A percentile compares a stretch with the other conserved stretches of the same genome.
phyloP scores from a whole-genome alignment of 2,113 vertebrate species.

The Proterorhinus semilunaris region DNA sequence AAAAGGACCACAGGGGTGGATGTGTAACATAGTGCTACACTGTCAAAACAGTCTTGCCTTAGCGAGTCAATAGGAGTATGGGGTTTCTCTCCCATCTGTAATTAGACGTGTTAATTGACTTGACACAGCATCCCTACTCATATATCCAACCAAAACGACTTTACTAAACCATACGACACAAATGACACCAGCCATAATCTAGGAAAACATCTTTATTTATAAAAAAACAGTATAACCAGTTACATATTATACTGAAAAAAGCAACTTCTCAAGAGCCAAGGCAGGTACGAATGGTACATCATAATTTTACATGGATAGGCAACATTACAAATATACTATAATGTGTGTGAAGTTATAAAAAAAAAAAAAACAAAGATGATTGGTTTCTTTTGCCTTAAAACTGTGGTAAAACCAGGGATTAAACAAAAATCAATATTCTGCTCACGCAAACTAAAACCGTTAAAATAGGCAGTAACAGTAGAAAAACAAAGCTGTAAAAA shows the following conservation, averaged over 20 bases:
- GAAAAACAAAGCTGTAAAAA: constrained; percentile 26
- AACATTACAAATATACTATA: constrained; percentile 68
- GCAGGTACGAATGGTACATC: constrained; percentile 73
- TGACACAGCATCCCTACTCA: constrained; percentile 15
- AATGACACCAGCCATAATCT: constrained; percentile 48
- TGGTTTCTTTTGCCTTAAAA: constrained; percentile 67
- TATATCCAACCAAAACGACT: background rate
- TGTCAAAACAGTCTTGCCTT: constrained; percentile 12
- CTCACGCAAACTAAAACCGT: constrained; percentile 61
- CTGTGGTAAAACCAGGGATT: constrained; percentile 62
- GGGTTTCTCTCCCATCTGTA: constrained; percentile 43
- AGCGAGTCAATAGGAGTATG: constrained; percentile 28
- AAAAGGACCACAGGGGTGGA: background rate
- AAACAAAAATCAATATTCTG: constrained; percentile 69
- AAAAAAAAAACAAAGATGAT: constrained; percentile 47
- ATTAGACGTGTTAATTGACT: constrained; percentile 51
- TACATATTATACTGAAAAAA: constrained; percentile 78
- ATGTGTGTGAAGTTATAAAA: constrained; percentile 47
- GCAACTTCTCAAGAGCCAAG: constrained; percentile 77
- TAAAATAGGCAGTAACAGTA: constrained; percentile 41
- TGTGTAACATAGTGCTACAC: constrained; percentile 27
- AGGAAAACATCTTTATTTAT: constrained; percentile 79
- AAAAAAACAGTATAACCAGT: constrained; percentile 78
- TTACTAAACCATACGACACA: constrained; percentile 9
- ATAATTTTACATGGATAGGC: constrained; percentile 69